Base-by-base conservation (phyloP, 2,888 invertebrate genomes). In the Octonoba sinensis region DNA sequence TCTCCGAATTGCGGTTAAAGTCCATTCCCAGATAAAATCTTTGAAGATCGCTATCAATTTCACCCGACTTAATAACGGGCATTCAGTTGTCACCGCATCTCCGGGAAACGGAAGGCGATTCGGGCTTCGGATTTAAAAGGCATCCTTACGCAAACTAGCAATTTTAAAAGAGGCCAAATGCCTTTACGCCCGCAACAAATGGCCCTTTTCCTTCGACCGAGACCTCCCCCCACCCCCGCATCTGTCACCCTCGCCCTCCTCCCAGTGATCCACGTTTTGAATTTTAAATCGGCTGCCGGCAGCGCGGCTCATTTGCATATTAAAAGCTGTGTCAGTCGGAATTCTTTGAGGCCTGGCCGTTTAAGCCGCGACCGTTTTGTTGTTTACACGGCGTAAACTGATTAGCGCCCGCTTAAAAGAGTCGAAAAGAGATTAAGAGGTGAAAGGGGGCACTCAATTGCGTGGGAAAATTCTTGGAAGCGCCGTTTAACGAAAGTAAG, bases 281-380 rank as follows among this genome's bases (percentile, higher is more conserved):
- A 73, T 73, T 73, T 47, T 36, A 22, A 73, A 57, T 56, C 46
- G 64, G 64, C 18, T 18, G 46, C 13, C 16, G 64, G 46, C 64
- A 44, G 27, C 56, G 62, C 54, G 22, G 56, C 72, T 62, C 73
- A 73, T 73, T 65, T 73, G 65, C 73, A 73, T 73, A 73, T 65
- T 65, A 73, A 73, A 65, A 73, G 65, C 18, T 54, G 18, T 36
- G 36, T 36, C 36, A 36, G 36, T 36, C 36, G 18, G 54, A 54
- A 18, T 54, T 20, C 20, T 54, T 54, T 36, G 36, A 8, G 36
- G 1, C 54, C 18, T 12, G 54, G 54, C 54, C 54, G 51, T 51
- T 51, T 51, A n/a, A 51, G 51, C 51, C 51, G 51, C 27, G 27
- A 27, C 18, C 51, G 54, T 54, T 54, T 54, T 54, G 54, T 54